Base-by-base conservation (phyloP, 2,113 vertebrate species). In the Neodon shergylaensis region DNA sequence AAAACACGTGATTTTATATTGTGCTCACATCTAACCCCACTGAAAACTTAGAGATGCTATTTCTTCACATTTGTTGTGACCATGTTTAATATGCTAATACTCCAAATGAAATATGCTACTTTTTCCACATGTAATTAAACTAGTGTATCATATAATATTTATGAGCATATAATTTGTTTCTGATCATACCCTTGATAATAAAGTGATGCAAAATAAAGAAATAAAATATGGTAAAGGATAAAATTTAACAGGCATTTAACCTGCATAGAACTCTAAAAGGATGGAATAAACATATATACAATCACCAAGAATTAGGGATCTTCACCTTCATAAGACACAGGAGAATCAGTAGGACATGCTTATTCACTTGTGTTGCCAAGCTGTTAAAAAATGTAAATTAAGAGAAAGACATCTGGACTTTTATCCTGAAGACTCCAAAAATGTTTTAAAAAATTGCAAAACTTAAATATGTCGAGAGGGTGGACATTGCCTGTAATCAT, bases 21-120 rank as follows among this genome's bases (percentile, higher is more conserved):
- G 11, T 49, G 85, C 14, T 54, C 52, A 4, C 52, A 4, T 54
- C 14, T 16, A 54, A 54, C 14, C 3, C 52, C 52, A 54, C 52
- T 54, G 52, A 16, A 79, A 42, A n/a, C 42, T 28, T 72, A 44
- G 8, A 86, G 28, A 92, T 73, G 54, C 24, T 14, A n/a, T 26
- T 26, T 88, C n/a, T 26, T 92, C 78, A 44, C 1, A 73, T 73
- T 19, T 54, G 4, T 94, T 65, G 88, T 33, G 10, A 74, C 11
- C 72, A 17, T 86, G 14, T 86, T 94, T 54, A 94, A 90, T 79
- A 92, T 81, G 77, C 47, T 89, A 85, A 92, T 66, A 86, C 17
- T 58, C 3, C 47, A 73, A 65, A 33, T 42, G 76, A 61, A 78
- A 54, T 54, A 78, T n/a, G 5, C 52, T 24, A 33, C 24, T 66